Percentiles rank a stretch among this genome's conserved stretches.
phyloP scores from a whole-genome alignment of 2,797 vertebrate species.

The Silurus aristotelis region DNA sequence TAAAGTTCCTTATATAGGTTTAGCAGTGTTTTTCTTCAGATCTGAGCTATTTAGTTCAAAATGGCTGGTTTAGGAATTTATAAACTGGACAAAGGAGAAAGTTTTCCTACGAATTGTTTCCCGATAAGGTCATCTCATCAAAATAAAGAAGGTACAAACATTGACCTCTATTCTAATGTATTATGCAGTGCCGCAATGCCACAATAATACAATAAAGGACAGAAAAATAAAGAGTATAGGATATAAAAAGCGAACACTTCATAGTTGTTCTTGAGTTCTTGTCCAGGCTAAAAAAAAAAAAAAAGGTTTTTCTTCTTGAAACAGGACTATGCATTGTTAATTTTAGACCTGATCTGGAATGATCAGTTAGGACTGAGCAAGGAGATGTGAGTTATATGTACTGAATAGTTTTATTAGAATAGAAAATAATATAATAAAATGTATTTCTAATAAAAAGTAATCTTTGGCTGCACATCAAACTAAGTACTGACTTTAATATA shows the following conservation, averaged over 20 bases:
- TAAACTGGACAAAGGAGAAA: slow-evolving; percentile 60
- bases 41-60: neutral
- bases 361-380: neutral
- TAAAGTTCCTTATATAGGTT: neutral
- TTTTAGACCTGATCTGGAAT: neutral
- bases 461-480: neutral
- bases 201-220: too few relatives aligned
- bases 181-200: neutral
- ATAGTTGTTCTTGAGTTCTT: neutral
- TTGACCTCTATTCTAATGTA: neutral
- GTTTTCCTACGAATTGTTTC: slow-evolving; percentile 57
- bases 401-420: neutral
- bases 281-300: neutral
- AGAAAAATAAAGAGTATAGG: neutral
- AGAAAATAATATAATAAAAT: neutral
- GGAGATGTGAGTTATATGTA: neutral
- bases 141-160: slow-evolving; percentile 61
- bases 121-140: slow-evolving; percentile 55
- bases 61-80: slow-evolving; percentile 58
- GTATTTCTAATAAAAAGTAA: neutral
- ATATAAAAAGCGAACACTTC: neutral
- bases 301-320: neutral
- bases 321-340: neutral
- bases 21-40: too few relatives aligned
- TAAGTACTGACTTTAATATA: neutral